Evolutionary conservation across 1,140 invertebrate species (phyloP).

Genomic region (Drosophila santomea): DNA sequence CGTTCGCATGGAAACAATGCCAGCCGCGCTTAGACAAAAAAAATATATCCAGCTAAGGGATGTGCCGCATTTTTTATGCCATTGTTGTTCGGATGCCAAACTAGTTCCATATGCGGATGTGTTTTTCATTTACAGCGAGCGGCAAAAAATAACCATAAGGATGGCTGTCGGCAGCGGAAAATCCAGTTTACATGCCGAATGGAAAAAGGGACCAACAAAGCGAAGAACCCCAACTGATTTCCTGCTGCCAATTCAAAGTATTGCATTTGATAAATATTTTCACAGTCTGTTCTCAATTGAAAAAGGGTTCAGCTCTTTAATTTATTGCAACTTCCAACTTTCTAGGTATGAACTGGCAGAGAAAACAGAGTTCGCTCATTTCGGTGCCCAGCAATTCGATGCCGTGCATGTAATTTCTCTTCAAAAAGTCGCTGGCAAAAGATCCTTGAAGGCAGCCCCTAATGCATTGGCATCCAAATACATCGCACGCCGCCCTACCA

Average conservation of each 20-base stretch:
- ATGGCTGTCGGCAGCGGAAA: constrained; percentile 23
- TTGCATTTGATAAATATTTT: constrained; percentile 19
- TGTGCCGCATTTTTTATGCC: constrained; percentile 21
- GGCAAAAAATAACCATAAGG: constrained; percentile 28
- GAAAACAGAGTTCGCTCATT: neutral
- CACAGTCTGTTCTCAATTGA: neutral
- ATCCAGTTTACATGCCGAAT: constrained; percentile 60
- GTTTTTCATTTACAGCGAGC: constrained; percentile 37
- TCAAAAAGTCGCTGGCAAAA: constrained; percentile 5
- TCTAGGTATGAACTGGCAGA: neutral
- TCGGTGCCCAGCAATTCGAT: neutral
- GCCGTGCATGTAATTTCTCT: neutral
- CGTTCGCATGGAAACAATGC: constrained; percentile 22
- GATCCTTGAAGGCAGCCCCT: constrained; percentile 10
- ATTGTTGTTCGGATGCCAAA: constrained; percentile 31
- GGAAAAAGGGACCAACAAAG: neutral
- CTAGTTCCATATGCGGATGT: constrained; percentile 49
- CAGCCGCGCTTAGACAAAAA: constrained; percentile 34
- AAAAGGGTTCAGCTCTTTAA: neutral
- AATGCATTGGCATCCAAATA: constrained; percentile 6
- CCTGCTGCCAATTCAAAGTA: constrained; percentile 31
- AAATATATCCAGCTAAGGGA: constrained; percentile 24
- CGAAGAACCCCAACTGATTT: constrained; percentile 43
- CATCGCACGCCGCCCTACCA: constrained; percentile 14
- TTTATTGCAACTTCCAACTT: neutral